Evolutionary conservation across 2,113 vertebrate genomes (phyloP), one percentile per base, ranked within the genome.

Genomic region (Chloropsis hardwickii): DNA sequence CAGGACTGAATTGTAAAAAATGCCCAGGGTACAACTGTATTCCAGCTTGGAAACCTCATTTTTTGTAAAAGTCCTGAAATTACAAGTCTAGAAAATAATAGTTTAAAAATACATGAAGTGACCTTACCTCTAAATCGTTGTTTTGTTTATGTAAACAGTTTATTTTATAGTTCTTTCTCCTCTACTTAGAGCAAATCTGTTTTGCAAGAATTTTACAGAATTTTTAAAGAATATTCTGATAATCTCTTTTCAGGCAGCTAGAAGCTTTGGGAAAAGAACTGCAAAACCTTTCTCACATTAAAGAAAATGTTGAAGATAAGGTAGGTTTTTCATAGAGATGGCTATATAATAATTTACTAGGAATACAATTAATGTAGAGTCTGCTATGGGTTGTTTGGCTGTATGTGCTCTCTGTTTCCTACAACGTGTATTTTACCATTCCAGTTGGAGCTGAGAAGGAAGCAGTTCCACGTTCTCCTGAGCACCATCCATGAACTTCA

Each of bases 401-500:
- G 27, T 65, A 22, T n/a, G 9, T 83, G 33, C 81, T 56, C 29
- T 88, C 31, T 47, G 8, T 83, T 90, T 78, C 37, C 48, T 93
- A 71, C 48, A 65, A 67, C 35, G 42, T 0, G 0, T 80, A 29
- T 96, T 82, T 40, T 80, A 37, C 96, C 27, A 5, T 86, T 73
- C 77, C 82, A 99, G 99, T 94, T 99, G 98, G 99, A 99, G 94
- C 95, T 99, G 92, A 98, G 99, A 88, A 99, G 99, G 97, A 99
- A 99, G 87, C 99, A 99, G 96, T 99, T 99, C 88, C 99, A 99
- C 9, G 99, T 99, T 92, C 98, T 99, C 17, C 98, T 99, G 91
- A 99, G 99, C 91, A 99, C 99, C 76, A 99, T 99, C 94, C 99
- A 99, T 45, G 99, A 99, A 91, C 98, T 99, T 94, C 99, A 99